Evolutionary conservation across 2,113 vertebrate species (phyloP).

Genomic region (Trichechus manatus): DNA sequence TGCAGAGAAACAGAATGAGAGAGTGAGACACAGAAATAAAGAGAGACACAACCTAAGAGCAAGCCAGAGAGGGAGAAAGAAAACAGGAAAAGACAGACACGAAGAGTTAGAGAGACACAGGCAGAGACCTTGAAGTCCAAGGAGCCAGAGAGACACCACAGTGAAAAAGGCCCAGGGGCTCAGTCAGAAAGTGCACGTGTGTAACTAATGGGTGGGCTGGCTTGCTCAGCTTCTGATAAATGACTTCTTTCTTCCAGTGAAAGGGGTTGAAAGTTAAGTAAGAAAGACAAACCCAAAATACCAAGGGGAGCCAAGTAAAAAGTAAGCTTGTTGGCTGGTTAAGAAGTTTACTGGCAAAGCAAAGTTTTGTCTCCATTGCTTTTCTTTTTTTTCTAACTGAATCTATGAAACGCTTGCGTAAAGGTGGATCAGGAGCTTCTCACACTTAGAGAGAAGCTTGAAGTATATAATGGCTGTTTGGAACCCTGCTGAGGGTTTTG

Average conservation of each 20-base stretch:
- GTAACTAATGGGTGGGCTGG: not conserved
- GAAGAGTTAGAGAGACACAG: not conserved
- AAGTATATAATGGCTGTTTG: not conserved
- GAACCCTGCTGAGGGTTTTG: not conserved
- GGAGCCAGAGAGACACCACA: not conserved
- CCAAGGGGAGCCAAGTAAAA: conserved; percentile 37
- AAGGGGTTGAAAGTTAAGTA: not conserved
- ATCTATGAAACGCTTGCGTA: not conserved
- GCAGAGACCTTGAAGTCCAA: not conserved
- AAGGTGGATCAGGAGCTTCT: not conserved
- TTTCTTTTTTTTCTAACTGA: conserved; percentile 3
- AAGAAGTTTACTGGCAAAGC: not conserved
- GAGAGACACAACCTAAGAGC: not conserved
- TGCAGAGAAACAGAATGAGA: not conserved
- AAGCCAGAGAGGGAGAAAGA: not conserved
- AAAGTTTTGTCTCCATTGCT: not conserved
- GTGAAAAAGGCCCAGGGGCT: not conserved
- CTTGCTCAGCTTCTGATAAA: not conserved
- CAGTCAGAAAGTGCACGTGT: not conserved
- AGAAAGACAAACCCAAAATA: not conserved
- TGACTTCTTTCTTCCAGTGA: conserved; percentile 8
- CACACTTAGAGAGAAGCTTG: not conserved
- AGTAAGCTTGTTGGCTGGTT: not conserved
- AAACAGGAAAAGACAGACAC: not conserved
- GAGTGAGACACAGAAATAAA: not conserved